Evolutionary conservation across 2,888 invertebrate genomes (phyloP), one percentile per base, ranked within the genome.

Genomic region (Torymus aiolomorphi): DNA sequence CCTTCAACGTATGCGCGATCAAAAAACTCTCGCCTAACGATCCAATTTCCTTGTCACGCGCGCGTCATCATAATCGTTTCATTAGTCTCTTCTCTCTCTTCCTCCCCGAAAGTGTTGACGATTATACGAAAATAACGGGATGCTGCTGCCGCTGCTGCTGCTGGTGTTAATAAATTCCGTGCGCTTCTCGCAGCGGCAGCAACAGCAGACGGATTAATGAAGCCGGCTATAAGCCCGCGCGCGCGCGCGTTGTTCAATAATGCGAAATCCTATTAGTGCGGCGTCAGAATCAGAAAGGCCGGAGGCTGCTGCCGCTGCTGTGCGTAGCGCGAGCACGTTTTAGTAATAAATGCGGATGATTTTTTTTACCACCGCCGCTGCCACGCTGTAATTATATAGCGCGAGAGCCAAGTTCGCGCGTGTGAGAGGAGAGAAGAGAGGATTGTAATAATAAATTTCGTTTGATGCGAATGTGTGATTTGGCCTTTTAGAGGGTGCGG

Each of bases 181-280:
- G 59, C 14, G 13, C 49, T 18, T n/a, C 16, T 49, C 4, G n/a
- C 5, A 42, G 62, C 62, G 20, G 4, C 24, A 11, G 13, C 24
- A 31, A 14, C 18, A 12, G 62, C 31, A n/a, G n/a, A 75, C 67
- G 67, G 67, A 75, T 75, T 67, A 75, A 75, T 61, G 31, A 75
- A 67, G 51, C 16, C 13, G 4, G 24, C 24, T 42, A 18, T 31
- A 51, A 59, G 51, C 61, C 49, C 24, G 2, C 31, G 31, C 31
- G 31, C 31, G 2, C 31, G 20, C 57, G 52, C 24, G n/a, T 31
- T 65, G 51, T 42, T 76, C 67, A 51, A 76, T 69, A 67, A 67
- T 61, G 61, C 31, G 57, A 57, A 61, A 76, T 61, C 42, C 61
- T 69, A 76, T 76, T 67, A 67, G 66, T 12, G 13, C 52, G 51